Base-by-base conservation (phyloP, 2,797 vertebrate genomes). In the Micropoecilia bifurca region DNA sequence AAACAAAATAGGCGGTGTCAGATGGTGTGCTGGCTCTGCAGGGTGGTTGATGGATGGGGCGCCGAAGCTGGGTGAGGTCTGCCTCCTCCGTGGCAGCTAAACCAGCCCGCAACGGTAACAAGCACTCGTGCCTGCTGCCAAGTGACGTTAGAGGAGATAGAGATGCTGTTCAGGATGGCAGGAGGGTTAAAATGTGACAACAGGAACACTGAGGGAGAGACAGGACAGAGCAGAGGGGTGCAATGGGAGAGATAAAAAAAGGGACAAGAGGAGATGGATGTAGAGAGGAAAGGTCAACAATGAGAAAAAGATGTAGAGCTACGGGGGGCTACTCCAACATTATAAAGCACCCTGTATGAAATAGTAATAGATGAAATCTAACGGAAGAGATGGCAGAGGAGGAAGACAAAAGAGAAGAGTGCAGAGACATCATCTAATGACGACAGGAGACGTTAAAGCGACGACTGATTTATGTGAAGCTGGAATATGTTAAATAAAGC, bases 21-120 rank as follows among this genome's bases (percentile, higher is more conserved):
- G 83, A 74, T 82, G 74, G 71, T 77, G 47, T 79, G 84, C 78
- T 85, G 73, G 76, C 90, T 76, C 84, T 84, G 78, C 87, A 81
- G 86, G 68, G 74, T 63, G 68, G 77, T 77, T 93, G 93, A 95
- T 91, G 84, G 90, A 94, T 93, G 83, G 78, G 80, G 76, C 78
- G 53, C 46, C 55, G 83, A 74, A 80, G 45, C 77, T 28, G 45
- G 80, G 82, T 83, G 85, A 88, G 86, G 79, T 82, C 75, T 81
- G 81, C 87, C 82, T 88, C 87, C 82, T 89, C 82, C 83, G 85
- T 10, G 22, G 81, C 72, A 2, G 88, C 79, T 77, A 79, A 81
- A 77, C 76, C 53, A 4, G 75, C 74, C 86, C 71, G 71, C 82
- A 76, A 80, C 88, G 89, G 78, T 88, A 92, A 92, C 93, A 89